Evolutionary conservation across 2,797 vertebrate genomes (phyloP), one percentile per base, ranked within the genome.

Genomic region (Periophthalmus magnuspinnatus): DNA sequence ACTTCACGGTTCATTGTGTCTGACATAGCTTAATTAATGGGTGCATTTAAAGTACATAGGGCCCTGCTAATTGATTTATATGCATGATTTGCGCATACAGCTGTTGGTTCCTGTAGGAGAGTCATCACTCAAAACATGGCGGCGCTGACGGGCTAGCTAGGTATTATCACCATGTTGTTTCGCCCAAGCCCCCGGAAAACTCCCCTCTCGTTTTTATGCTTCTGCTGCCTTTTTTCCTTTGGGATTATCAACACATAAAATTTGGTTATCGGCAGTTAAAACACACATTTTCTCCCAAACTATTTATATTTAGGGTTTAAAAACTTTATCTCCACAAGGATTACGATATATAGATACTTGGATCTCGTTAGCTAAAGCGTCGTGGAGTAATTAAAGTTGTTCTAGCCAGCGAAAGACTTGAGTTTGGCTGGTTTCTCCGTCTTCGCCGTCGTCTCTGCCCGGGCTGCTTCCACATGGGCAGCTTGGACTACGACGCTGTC

Each of bases 21-120:
- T 98, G 97, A 99, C 97, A 97, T 96, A 96, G 95, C 96, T 97
- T 99, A 99, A 99, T 98, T 99, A 99, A 99, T 98, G 96, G 95
- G 92, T 94, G 96, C 96, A 95, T 98, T 98, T 97, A 97, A 96
- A 98, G 95, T 96, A 98, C 96, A 97, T 95, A 97, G 88, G 96
- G 94, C 94, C 95, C 94, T 62, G 22, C 94, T 97, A 98, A 99
- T 99, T 99, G 97, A 98, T 98, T 99, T 97, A 98, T 99, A 97
- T 97, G 96, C 97, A 96, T 97, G 96, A 96, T 97, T 98, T 97
- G 95, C 96, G 95, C 95, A 97, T 98, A 97, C 97, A 99, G 97
- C 96, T 99, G 97, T 97, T 98, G 95, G 95, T 95, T 99, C 95
- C 96, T 98, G 97, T 96, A 98, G 96, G 95, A 99, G 95, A 97